A percentile compares a stretch with the other conserved stretches of the same genome.
phyloP scores from a whole-genome alignment of 2,797 vertebrate species.

The Silurus aristotelis region DNA sequence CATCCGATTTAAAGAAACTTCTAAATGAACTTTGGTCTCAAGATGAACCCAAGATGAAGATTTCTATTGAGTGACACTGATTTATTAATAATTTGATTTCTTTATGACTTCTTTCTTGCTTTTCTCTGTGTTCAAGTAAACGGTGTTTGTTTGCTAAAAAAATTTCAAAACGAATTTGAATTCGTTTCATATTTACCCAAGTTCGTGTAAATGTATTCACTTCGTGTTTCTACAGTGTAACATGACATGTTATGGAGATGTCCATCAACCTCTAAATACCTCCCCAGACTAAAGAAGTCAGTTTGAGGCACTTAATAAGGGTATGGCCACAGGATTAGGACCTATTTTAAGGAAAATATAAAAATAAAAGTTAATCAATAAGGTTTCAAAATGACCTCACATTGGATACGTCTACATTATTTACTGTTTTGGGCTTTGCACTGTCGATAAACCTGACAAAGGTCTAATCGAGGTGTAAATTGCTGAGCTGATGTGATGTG shows the following conservation, averaged over 20 bases:
- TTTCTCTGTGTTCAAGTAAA: not conserved
- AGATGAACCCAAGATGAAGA: not conserved
- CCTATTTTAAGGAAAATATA: constrained; percentile 12
- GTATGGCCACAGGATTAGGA: not conserved
- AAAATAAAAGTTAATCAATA: not conserved
- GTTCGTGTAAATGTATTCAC: not conserved
- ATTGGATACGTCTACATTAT: not conserved
- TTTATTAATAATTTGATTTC: constrained; percentile 22
- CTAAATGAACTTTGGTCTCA: not conserved
- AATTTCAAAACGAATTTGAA: not conserved
- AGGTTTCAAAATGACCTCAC: not conserved
- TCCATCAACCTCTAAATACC: not conserved
- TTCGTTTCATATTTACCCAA: not conserved
- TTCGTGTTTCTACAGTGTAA: not conserved
- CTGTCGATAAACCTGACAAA: not conserved
- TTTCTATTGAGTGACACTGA: not conserved
- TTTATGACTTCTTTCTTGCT: not conserved
- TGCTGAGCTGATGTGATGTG: not conserved
- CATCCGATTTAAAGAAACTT: not conserved
- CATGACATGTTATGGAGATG: not conserved
- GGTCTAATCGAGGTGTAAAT: too few species aligned
- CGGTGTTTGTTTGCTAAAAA: not conserved
- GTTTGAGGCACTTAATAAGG: constrained; percentile 4
- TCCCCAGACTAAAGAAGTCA: not conserved
- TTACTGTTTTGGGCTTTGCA: too few species aligned